Evolutionary conservation across 30 jellyfish, hydroid and myxozoan genomes (phyloP), one percentile per base, ranked within the genome.

Genomic region (Catostylus mosaicus): DNA sequence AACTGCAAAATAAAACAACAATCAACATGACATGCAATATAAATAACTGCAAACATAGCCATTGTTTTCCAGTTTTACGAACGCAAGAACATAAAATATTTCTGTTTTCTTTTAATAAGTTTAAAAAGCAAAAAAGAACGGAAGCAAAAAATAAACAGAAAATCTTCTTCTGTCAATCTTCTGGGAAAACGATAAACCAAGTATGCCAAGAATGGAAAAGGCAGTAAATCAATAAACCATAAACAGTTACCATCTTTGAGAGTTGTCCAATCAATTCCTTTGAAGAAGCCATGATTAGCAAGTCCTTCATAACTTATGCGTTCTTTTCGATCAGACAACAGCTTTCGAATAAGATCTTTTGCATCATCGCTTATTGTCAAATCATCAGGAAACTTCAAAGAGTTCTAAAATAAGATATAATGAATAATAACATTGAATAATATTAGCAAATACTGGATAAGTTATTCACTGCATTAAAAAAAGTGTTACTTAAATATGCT

Each of bases 201-300:
- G 36, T 60, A n/a, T 33, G 20, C 75, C 22, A 9, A 62, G 34
- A 12, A 22, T 23, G 19, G 16, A 11, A 69, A 2, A 24, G 22
- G 12, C 18, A 40, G 36, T 0, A 6, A 54, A 18, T 18, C 0
- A 24, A 30, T n/a, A n/a, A n/a, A n/a, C n/a, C n/a, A 50, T 50
- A 23, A 50, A 52, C 24, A 69, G 94, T 80, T 60, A 88, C 98
- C 97, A 85, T 96, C 97, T 78, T 96, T 96, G 62, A 96, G 75
- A 3, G 99, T 96, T 48, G 99, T 96, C 99, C 99, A 96, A 51
- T 96, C 99, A 22, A 96, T 83, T 22, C 97, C 98, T 61, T 88
- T 92, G 78, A 96, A 96, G 66, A 96, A 96, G 3, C 84, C 85
- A 63, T 96, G 99, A 26, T 80, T 90, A 20, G 99, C 99, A 8